These are phyloP conservation scores for Onychomys leucogaster DNA, from an alignment of 2,797 vertebrate species.

Conservation along the genomic window DNA sequence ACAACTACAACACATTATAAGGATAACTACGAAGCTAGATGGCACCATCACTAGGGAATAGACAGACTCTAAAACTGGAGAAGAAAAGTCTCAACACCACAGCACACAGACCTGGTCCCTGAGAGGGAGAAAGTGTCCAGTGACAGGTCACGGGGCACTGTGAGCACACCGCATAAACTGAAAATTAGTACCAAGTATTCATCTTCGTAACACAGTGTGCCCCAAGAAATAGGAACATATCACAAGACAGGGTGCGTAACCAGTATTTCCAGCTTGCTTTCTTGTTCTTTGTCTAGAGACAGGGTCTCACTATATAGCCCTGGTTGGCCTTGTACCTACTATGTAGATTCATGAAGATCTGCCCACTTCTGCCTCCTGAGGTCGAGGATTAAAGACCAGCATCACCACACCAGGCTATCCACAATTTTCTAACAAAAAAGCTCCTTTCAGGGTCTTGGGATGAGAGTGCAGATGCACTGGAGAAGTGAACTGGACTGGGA, in stretches of 20 bases:
- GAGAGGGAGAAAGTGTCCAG: background rate
- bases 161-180: background rate
- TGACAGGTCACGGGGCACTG: background rate
- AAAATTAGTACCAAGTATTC: background rate
- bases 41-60: fast-evolving
- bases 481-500: background rate
- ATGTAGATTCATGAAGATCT: background rate
- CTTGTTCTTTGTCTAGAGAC: background rate
- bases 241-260: conserved; percentile 3
- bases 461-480: background rate
- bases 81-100: background rate
- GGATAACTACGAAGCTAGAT: background rate
- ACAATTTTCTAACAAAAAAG: background rate
- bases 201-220: background rate
- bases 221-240: background rate
- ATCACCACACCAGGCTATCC: background rate
- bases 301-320: background rate
- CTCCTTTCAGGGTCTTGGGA: background rate
- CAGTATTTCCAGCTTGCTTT: background rate
- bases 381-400: background rate
- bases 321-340: no score
- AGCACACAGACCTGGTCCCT: background rate
- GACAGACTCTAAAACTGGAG: background rate
- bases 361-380: background rate
- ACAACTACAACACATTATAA: background rate